Percentiles rank a stretch among this genome's conserved stretches.
Conservation (phyloP, 2,888 invertebrate species). For the Rhingia rostrata region DNA sequence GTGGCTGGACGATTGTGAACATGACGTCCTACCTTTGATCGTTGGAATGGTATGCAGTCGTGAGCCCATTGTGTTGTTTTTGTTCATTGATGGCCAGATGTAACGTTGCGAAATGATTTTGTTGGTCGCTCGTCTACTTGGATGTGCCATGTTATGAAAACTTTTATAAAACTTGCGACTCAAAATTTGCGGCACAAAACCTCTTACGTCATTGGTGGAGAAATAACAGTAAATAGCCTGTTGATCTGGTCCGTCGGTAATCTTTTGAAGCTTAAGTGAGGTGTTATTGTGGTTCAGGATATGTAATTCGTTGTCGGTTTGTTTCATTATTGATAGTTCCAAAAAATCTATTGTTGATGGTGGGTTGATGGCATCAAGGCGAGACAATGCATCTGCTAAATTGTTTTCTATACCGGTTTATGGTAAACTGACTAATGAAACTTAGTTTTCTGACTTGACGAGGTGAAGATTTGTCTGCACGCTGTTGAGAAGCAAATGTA, state of each 20-base stretch:
- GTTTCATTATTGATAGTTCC: conserved; percentile 4
- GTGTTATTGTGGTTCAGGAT: conserved; percentile 4
- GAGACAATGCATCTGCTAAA: conserved; percentile 23
- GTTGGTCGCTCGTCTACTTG: conserved; percentile 8
- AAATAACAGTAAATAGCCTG: conserved; percentile 9
- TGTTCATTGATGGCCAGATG: conserved; percentile 48
- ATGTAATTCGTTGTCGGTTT: conserved; percentile 4
- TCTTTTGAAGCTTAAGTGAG: conserved; percentile 21
- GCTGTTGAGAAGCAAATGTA: no score
- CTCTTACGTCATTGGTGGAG: conserved; percentile 7
- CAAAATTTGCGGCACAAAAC: no score
- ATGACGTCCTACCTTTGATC: conserved; percentile 37
- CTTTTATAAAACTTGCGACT: no score
- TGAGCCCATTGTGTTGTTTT: conserved; percentile 28
- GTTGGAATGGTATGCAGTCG: conserved; percentile 36
- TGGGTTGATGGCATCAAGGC: conserved; percentile 17
- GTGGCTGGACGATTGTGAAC: conserved; percentile 14
- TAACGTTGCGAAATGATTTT: no score
- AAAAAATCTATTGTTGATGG: conserved; percentile 13
- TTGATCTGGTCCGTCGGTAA: not conserved
- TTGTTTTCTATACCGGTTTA: conserved; percentile 13
- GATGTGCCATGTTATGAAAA: conserved; percentile 13
- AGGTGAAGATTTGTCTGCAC: conserved; percentile 18
- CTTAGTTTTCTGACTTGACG: conserved; percentile 15
- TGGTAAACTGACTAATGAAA: conserved; percentile 15